phyloP scores from a whole-genome alignment of 2,113 vertebrate species.

The Chloropsis cyanopogon region DNA sequence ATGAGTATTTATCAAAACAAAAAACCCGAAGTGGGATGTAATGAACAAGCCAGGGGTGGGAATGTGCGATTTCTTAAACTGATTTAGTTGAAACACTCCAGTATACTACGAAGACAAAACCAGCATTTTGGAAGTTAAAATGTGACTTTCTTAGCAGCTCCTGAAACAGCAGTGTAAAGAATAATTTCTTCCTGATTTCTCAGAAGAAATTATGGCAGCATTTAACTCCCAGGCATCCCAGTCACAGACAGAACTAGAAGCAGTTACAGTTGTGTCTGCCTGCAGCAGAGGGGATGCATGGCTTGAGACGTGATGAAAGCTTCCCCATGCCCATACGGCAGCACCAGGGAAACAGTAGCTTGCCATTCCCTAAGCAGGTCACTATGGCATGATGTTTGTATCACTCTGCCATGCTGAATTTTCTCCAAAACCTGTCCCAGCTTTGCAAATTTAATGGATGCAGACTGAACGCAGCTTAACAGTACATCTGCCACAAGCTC shows the following conservation, averaged over 20 bases:
- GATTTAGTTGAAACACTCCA: not conserved
- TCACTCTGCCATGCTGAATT: not conserved
- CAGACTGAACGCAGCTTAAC: not conserved
- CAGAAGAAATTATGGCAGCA: not conserved
- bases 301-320: fast-evolving
- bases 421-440: not conserved
- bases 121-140: not conserved
- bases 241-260: not conserved
- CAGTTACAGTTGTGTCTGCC: not conserved
- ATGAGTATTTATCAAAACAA: not conserved
- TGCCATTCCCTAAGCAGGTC: not conserved
- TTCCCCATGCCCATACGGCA: fast-evolving
- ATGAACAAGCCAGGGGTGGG: not conserved
- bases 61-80: not conserved
- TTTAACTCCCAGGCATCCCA: not conserved
- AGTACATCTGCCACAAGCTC: fast-evolving
- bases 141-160: not conserved
- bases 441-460: fast-evolving
- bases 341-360: not conserved
- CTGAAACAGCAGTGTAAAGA: not conserved
- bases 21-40: not conserved
- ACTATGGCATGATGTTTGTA: fast-evolving
- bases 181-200: not conserved
- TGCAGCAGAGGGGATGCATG: not conserved
- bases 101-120: not conserved